phyloP scores from a whole-genome alignment of 2,113 vertebrate genomes.

The Uria aalge region DNA sequence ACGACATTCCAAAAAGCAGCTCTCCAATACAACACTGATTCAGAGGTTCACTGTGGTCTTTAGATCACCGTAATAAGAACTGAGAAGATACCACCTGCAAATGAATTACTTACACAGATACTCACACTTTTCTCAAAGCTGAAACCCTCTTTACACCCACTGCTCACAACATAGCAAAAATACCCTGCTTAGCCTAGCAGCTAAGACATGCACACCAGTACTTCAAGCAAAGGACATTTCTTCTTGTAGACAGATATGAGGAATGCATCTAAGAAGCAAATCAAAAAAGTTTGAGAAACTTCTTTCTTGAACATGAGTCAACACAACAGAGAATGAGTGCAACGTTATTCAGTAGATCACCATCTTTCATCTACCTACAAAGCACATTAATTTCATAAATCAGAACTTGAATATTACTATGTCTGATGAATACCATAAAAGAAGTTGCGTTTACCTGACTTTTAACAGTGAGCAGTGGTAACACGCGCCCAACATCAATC shows the following conservation, averaged over 20 bases:
- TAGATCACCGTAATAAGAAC: neutral
- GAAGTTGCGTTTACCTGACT: neutral
- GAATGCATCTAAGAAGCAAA: neutral
- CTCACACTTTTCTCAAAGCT: neutral
- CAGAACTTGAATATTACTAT: neutral
- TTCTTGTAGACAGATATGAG: neutral
- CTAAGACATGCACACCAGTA: neutral
- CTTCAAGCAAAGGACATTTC: neutral
- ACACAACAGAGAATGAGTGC: neutral
- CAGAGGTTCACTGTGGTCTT: neutral
- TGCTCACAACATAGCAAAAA: neutral
- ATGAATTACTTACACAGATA: neutral
- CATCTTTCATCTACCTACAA: neutral
- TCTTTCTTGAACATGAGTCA: neutral
- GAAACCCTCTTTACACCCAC: neutral
- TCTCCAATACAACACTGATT: neutral
- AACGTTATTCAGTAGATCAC: neutral
- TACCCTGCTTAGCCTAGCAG: neutral
- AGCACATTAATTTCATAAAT: neutral
- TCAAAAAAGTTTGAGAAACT: neutral
- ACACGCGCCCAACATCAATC: accelerated
- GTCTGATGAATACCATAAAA: neutral
- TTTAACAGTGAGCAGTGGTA: neutral
- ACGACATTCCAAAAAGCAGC: neutral
- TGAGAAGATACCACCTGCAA: neutral